Percentiles rank a stretch among this genome's conserved stretches.
phyloP scores from a whole-genome alignment of 1,140 invertebrate genomes.

The Ceratoteleas bidentatus region DNA sequence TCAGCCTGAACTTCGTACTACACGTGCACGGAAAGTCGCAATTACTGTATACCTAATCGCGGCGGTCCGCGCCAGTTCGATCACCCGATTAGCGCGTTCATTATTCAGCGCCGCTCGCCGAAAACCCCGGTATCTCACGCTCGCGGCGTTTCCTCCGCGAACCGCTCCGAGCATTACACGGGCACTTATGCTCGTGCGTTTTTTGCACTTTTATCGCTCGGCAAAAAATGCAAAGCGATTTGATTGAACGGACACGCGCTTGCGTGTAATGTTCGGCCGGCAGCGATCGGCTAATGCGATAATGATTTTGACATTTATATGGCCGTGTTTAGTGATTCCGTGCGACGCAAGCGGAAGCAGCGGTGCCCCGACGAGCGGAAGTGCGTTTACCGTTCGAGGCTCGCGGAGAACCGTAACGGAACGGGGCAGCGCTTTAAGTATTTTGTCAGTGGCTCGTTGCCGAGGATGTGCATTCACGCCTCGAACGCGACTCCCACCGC shows the following conservation, averaged over 20 bases:
- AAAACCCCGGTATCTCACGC: too few relatives aligned
- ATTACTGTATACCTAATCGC: too few relatives aligned
- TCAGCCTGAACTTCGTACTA: too few relatives aligned
- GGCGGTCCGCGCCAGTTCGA: too few relatives aligned
- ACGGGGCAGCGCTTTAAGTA: slow-evolving; percentile 58
- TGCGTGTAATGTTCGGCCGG: slow-evolving; percentile 33
- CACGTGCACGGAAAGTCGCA: too few relatives aligned
- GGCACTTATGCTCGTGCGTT: too few relatives aligned
- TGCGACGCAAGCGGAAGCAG: slow-evolving; percentile 54
- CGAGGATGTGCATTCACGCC: slow-evolving; percentile 61
- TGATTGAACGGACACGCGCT: slow-evolving; percentile 19
- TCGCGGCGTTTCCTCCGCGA: too few relatives aligned
- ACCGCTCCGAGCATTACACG: too few relatives aligned
- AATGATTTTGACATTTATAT: slow-evolving; percentile 60
- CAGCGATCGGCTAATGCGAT: slow-evolving; percentile 39
- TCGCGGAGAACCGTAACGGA: slow-evolving; percentile 64
- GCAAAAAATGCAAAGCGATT: slow-evolving; percentile 24
- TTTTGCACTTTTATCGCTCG: neutral
- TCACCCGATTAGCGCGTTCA: too few relatives aligned
- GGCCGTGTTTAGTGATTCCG: slow-evolving; percentile 54
- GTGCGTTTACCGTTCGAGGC: slow-evolving; percentile 67
- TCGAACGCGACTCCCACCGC: slow-evolving; percentile 14
- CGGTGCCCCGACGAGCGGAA: slow-evolving; percentile 50
- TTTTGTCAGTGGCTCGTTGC: slow-evolving; percentile 60
- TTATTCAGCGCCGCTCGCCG: too few relatives aligned